Evolutionary conservation across 2,113 vertebrate species (phyloP).

Genomic region (Dipodomys stephensi): DNA sequence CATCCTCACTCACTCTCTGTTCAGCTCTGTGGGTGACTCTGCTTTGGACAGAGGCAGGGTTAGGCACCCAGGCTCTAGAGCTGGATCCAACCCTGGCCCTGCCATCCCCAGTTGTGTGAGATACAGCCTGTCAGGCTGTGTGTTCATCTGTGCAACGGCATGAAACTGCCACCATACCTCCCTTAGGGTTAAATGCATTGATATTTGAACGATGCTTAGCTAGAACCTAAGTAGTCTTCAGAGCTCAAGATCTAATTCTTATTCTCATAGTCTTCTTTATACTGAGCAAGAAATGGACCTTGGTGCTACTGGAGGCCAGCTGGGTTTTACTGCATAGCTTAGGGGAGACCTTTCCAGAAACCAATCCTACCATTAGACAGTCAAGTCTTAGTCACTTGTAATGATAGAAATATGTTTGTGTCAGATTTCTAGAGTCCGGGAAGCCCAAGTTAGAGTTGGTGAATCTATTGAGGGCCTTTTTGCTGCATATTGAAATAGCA

Average conservation of each 20-base stretch:
- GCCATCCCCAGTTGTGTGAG: background rate
- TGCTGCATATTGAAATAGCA: background rate
- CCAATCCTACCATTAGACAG: background rate
- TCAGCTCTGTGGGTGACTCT: background rate
- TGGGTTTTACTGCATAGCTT: background rate
- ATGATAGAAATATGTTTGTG: background rate
- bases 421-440: background rate
- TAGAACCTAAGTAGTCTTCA: background rate
- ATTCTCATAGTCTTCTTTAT: fast-evolving
- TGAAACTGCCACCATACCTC: fast-evolving
- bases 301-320: background rate
- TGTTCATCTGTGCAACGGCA: background rate
- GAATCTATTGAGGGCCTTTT: background rate
- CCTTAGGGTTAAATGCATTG: background rate
- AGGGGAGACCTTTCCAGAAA: background rate
- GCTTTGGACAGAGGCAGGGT: background rate
- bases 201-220: background rate
- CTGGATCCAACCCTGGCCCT: background rate
- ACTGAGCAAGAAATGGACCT: background rate
- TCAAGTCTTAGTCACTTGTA: background rate
- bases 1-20: fast-evolving
- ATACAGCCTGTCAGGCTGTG: background rate
- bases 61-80: background rate
- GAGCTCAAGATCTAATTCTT: background rate
- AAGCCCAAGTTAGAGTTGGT: background rate